Base-by-base conservation (phyloP, 1,140 invertebrate species). In the Holcopasites calliopsidis region DNA sequence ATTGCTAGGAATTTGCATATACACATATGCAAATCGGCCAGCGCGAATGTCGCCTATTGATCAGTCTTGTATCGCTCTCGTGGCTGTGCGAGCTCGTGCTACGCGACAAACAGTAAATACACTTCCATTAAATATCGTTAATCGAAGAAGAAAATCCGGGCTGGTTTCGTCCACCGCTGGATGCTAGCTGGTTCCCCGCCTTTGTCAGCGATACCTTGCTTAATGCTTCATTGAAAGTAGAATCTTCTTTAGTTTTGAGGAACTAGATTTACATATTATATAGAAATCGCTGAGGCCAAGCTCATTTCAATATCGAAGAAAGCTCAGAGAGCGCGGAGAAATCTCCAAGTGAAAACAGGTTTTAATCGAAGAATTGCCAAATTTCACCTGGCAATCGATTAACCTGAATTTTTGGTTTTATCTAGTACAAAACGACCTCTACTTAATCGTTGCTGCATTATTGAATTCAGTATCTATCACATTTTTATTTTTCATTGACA, bases 1-100 rank as follows among this genome's bases (percentile, higher is more conserved):
- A 57, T 57, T 75, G 58, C 60, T 31, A 57, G 35, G 40, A 49
- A 75, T 75, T 75, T 57, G 72, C 72, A 58, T 68, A 58, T 58
- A 68, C 62, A 68, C 52, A 57, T 75, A 66, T 68, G 72, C 62
- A 68, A 75, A 75, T 75, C 28, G 50, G 13, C 16, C 18, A 3
- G 57, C 38, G 50, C 62, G 52, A 75, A 68, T 57, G 64, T 68
- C 52, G 61, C 31, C 50, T 75, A 75, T 75, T 26, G 50, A 68
- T 68, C 50, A 47, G 52, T 16, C 40, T 47, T 68, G 35, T 73
- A 52, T 42, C 38, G n/a, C n/a, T 66, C 21, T 13, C 31, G 55
- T 52, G 18, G 26, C n/a, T 23, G 31, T 21, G 54, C 65, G 40
- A 52, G 21, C 52, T 54, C n/a, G 40, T 55, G 54, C 8, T 70